A percentile compares a stretch with the other conserved stretches of the same genome.
These are phyloP conservation scores for Uria lomvia DNA, from an alignment of 2,113 vertebrate species.

Conservation along the genomic window DNA sequence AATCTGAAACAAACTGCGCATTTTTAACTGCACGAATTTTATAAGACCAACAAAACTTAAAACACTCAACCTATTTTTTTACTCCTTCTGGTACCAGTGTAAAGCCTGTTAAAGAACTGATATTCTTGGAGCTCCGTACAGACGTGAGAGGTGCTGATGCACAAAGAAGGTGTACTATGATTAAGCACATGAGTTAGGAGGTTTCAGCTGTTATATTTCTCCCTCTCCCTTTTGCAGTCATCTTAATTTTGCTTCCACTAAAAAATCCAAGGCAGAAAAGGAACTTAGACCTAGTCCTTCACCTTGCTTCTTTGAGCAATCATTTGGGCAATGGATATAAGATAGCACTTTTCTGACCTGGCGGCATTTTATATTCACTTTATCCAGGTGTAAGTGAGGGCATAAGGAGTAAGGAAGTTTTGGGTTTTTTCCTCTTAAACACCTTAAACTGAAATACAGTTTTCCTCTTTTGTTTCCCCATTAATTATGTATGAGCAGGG, in stretches of 20 bases:
- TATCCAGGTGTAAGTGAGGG: neutral
- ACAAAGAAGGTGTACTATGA: neutral
- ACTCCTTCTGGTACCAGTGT: neutral
- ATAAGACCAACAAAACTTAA: neutral
- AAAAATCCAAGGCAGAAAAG: neutral
- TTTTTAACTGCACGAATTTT: neutral
- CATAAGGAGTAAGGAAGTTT: neutral
- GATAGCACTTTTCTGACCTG: neutral
- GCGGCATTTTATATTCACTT: neutral
- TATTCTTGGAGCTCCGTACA: neutral
- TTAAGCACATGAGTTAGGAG: neutral
- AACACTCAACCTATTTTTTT: neutral
- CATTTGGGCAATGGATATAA: neutral
- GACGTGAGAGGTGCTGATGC: neutral
- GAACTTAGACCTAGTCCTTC: neutral
- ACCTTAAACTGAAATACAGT: neutral
- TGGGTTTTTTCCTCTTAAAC: neutral
- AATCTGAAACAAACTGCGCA: neutral
- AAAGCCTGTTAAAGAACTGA: neutral
- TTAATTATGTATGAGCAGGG: neutral
- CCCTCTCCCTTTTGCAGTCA: neutral
- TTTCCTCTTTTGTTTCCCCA: neutral
- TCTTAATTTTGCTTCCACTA: neutral
- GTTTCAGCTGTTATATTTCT: neutral
- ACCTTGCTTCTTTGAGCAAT: neutral